Percentiles rank a stretch among this genome's conserved stretches.
Evolutionary conservation across 37 sponge, comb jelly and placozoan genomes (phyloP).

Genomic region (Tethya wilhelma): DNA sequence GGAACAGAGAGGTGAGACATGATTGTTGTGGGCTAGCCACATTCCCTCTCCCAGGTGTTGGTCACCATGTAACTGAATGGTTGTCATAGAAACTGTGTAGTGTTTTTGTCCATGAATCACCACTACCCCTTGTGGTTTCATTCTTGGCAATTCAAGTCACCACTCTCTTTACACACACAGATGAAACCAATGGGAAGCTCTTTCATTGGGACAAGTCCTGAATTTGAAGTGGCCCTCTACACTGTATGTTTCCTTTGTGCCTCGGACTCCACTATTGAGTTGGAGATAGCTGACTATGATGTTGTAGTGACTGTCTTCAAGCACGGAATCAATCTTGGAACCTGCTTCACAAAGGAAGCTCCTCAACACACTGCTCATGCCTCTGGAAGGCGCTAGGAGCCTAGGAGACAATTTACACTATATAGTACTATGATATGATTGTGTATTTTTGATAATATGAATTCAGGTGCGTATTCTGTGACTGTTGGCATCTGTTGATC

Average conservation of each 20-base stretch:
- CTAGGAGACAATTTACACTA: not conserved
- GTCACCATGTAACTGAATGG: no score
- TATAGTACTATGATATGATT: not conserved
- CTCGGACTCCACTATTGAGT: constrained; percentile 34
- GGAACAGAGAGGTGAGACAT: constrained; percentile 65
- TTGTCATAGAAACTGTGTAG: no score
- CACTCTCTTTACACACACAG: constrained; percentile 12
- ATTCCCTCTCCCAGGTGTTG: no score
- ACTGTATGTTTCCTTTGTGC: constrained; percentile 83
- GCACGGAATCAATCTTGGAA: constrained; percentile 75
- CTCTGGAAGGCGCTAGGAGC: not conserved
- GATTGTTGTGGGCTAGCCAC: no score
- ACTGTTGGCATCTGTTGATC: not conserved
- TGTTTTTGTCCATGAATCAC: not conserved
- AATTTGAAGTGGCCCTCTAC: constrained; percentile 95
- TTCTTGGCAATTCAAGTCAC: not conserved
- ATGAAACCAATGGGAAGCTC: constrained; percentile 84
- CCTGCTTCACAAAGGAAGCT: constrained; percentile 68
- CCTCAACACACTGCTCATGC: constrained; percentile 5
- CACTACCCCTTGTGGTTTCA: not conserved
- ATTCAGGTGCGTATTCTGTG: not conserved
- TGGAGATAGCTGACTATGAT: constrained; percentile 65
- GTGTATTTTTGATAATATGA: not conserved
- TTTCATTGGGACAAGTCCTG: constrained; percentile 90
- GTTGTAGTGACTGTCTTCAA: constrained; percentile 67